Base-by-base conservation (phyloP, 2,888 invertebrate species). In the Nomada goodeniana region DNA sequence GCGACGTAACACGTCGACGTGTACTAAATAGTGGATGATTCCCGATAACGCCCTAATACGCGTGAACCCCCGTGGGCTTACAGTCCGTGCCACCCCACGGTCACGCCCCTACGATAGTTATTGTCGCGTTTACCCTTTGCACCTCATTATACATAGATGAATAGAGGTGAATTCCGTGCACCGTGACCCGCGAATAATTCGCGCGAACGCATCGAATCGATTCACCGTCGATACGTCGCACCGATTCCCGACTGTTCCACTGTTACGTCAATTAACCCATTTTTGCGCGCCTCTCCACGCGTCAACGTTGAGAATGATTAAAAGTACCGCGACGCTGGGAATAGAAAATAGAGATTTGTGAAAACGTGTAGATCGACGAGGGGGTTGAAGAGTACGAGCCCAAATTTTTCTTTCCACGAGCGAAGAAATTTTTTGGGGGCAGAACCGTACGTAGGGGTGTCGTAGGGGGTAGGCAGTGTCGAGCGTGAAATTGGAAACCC, bases 81-180 rank as follows among this genome's bases (percentile, higher is more conserved):
- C 42, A 26, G 13, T 2, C 29, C 23, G n/a, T 63, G 50, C 80
- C 67, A 72, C 71, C 80, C 80, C 65, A 65, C 10, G 20, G 71
- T 65, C 26, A 72, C 80, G 67, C 80, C 80, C 80, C 71, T 68
- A 60, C 80, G 67, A 72, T 80, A 60, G 65, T 80, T 79, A 70
- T 59, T 59, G 65, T 67, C 61, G 26, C 20, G 71, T 44, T 80
- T 72, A 68, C 80, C 80, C 80, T 80, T 80, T 70, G 79, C 79
- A 65, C 79, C 79, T 72, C 71, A 72, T 79, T 80, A 68, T 63
- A 67, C 13, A 47, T 47, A 15, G 55, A 72, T 44, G 67, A 80
- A 79, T 67, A 60, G 67, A 71, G 65, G 79, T 53, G 60, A 78
- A 70, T 52, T 59, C 0, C 53, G 59, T 47, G 60, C 52, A 59